Base-by-base conservation (phyloP, 2,888 invertebrate genomes). In the Callimorpha dominula region DNA sequence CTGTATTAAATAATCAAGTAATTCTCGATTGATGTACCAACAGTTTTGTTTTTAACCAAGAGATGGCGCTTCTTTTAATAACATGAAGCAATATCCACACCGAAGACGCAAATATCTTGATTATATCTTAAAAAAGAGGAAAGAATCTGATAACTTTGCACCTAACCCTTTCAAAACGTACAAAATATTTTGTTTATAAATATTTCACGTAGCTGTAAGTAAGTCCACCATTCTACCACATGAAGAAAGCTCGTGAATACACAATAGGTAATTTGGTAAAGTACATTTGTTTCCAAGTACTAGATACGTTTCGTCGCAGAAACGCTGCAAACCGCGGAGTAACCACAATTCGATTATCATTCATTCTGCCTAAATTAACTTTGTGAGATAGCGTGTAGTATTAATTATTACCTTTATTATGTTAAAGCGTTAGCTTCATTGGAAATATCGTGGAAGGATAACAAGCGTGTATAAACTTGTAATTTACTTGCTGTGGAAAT, bases 221-320 rank as follows among this genome's bases (percentile, higher is more conserved):
- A 68, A 68, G 3, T 46, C 50, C 43, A 43, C 42, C 46, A 43
- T 68, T 65, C 49, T 68, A 68, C 68, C 72, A 57, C 68, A 57
- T 40, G 69, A 68, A 73, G 73, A 73, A 73, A 69, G n/a, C 73
- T 73, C 62, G 65, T 73, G 69, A 69, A 69, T 68, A 73, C 69
- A 65, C 60, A 73, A 69, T 69, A 69, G 69, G 65, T 73, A 73
- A 73, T 73, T 69, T 42, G 43, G 50, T 52, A 50, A 68, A 57
- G 68, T 65, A 69, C 65, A 65, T 73, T 73, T 69, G 54, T 72
- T 66, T 46, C 46, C 57, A 20, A 64, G 54, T 49, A 68, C 64
- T 68, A 65, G 65, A 67, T 69, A 73, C 65, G 52, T 65, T 65
- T 60, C n/a, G 63, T 20, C 52, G 52, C 60, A 49, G 67, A 63